Base-by-base conservation (phyloP, 2,797 vertebrate species). In the Artibeus lituratus region DNA sequence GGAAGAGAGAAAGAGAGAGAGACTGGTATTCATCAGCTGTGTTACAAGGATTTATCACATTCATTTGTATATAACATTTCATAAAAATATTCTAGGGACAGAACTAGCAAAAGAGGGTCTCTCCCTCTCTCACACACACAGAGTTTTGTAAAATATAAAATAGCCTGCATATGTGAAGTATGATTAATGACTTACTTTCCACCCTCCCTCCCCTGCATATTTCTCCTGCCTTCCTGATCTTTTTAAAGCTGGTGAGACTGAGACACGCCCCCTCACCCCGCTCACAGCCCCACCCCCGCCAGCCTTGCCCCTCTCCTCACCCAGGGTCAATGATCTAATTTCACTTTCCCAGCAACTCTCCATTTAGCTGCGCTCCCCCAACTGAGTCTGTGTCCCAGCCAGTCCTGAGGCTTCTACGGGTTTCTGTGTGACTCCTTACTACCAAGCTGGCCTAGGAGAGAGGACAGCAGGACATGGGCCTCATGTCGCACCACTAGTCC, bases 211-310 rank as follows among this genome's bases (percentile, higher is more conserved):
- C 24, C 3, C 24, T 24, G 24, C 24, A 3, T 24, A 51, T 87
- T 81, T 73, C 22, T 76, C 16, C 57, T 76, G 51, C 35, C 55
- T 90, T 59, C 10, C 15, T 10, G 10, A n/a, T 57, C 10, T 67
- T 53, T n/a, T 51, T 72, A 47, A 47, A 53, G 18, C 18, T 85
- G 24, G 7, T 65, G 3, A 82, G 14, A 51, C 37, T 35, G 65
- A 51, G 24, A 9, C 59, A 32, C 5, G 10, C 32, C 9, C 18
- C 4, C 1, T n/a, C 0, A 4, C 9, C 8, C 6, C 32, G n/a
- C 39, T 67, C 32, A 44, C 22, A 39, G 12, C 9, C 16, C 35
- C 8, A 9, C 9, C 14, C 18, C 44, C 2, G 37, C 24, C 67
- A 62, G 67, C 53, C 19, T 73, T 24, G 26, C 7, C 5, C 5